A percentile compares a stretch with the other conserved stretches of the same genome.
These are phyloP conservation scores for Amphibalanus amphitrite DNA, from an alignment of 1,140 invertebrate genomes.

Conservation along the genomic window DNA sequence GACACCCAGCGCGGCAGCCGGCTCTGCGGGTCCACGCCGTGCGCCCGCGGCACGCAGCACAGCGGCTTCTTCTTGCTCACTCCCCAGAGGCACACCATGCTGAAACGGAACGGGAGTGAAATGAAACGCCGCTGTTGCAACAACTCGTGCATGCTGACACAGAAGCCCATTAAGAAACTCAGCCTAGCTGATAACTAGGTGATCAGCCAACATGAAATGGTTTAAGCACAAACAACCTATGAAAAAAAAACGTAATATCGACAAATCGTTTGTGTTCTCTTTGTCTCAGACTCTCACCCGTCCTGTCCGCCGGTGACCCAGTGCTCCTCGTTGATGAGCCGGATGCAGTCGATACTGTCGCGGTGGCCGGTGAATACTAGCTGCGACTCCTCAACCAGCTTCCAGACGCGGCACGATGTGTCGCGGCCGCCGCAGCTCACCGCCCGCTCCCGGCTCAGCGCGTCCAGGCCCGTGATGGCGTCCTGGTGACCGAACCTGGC, in stretches of 20 bases:
- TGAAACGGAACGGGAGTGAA: too few species aligned
- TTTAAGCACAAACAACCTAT: too few species aligned
- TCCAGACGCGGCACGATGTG: conserved; percentile 73
- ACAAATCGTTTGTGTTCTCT: too few species aligned
- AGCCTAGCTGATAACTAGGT: too few species aligned
- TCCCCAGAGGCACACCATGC: conserved; percentile 46
- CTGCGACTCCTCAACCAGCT: conserved; percentile 90
- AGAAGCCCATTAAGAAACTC: too few species aligned
- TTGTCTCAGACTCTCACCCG: too few species aligned
- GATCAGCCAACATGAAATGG: too few species aligned
- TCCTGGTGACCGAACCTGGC: conserved; percentile 56
- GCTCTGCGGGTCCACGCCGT: conserved; percentile 44
- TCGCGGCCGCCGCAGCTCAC: conserved; percentile 79
- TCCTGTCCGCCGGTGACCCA: conserved; percentile 81
- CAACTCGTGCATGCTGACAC: too few species aligned
- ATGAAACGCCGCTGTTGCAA: too few species aligned
- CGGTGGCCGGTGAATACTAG: conserved; percentile 70
- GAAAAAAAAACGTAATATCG: too few species aligned
- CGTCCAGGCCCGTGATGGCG: conserved; percentile 69
- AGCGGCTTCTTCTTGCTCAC: conserved; percentile 78
- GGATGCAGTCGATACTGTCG: conserved; percentile 69
- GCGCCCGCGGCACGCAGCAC: conserved; percentile 48
- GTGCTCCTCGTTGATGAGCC: conserved; percentile 75
- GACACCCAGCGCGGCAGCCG: conserved; percentile 66
- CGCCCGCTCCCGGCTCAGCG: conserved; percentile 59